phyloP scores from a whole-genome alignment of 2,888 invertebrate genomes.

The Orchesellides sinensis region DNA sequence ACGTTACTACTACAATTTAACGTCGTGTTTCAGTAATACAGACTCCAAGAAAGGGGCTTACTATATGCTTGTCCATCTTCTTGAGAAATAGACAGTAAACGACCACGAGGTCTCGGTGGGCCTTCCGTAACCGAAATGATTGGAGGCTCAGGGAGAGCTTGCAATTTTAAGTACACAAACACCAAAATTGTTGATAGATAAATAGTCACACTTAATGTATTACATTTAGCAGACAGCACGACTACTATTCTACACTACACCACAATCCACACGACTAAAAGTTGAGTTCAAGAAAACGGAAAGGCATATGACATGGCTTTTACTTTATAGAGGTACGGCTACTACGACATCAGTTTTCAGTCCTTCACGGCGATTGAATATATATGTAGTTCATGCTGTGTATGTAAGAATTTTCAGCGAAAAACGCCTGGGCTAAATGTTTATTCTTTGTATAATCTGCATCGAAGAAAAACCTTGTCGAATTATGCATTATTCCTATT shows the following conservation, averaged over 20 bases:
- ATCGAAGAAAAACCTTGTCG: too few species aligned
- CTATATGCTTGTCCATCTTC: conserved; percentile 74
- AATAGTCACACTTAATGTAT: conserved; percentile 28
- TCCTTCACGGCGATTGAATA: too few species aligned
- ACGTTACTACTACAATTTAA: conserved; percentile 8
- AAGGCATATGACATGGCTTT: not conserved
- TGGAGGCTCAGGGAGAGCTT: conserved; percentile 66
- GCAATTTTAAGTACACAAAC: conserved; percentile 67
- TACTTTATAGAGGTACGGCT: not conserved
- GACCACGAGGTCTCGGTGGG: conserved; percentile 71
- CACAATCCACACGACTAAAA: conserved; percentile 30
- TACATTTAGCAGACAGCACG: conserved; percentile 39
- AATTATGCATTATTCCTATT: too few species aligned
- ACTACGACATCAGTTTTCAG: too few species aligned
- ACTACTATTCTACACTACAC: conserved; percentile 32
- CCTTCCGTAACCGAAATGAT: conserved; percentile 68
- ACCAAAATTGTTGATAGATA: conserved; percentile 22
- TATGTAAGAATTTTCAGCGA: too few species aligned
- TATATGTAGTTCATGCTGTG: too few species aligned
- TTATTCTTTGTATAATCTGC: too few species aligned
- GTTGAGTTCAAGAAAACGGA: not conserved
- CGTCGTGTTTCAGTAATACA: conserved; percentile 33
- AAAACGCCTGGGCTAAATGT: too few species aligned
- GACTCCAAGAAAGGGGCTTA: conserved; percentile 67
- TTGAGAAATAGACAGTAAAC: conserved; percentile 71